Evolutionary conservation across 2,113 vertebrate species (phyloP).

Genomic region (Oreochromis spilurus): DNA sequence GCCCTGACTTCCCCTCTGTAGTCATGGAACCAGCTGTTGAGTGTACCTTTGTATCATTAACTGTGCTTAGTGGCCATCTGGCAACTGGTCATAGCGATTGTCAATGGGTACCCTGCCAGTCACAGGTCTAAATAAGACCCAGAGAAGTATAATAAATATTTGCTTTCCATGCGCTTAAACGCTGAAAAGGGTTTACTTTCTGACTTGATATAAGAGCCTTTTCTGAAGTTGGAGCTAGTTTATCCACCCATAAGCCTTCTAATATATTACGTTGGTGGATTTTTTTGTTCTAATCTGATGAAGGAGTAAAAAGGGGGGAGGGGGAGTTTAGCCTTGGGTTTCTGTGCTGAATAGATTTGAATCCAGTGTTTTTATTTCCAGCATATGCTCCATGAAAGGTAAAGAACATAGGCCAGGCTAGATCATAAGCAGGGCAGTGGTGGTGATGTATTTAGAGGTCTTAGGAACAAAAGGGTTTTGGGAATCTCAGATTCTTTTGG

Average conservation of each 20-base stretch:
- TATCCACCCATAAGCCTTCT: not conserved
- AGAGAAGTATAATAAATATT: not conserved
- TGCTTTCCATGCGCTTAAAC: not conserved
- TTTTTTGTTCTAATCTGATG: not conserved
- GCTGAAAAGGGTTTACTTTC: not conserved
- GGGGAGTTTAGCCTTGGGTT: not conserved
- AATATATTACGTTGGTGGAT: not conserved
- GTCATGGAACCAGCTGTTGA: slow-evolving; percentile 26
- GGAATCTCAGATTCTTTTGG: slow-evolving; percentile 3
- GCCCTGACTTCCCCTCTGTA: not conserved
- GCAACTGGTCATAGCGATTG: not conserved
- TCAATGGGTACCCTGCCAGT: not conserved
- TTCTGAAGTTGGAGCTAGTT: not conserved
- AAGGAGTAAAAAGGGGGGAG: not conserved
- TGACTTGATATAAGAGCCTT: not conserved
- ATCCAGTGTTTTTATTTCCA: slow-evolving; percentile 4
- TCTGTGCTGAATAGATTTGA: not conserved
- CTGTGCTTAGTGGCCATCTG: not conserved
- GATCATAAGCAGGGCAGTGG: slow-evolving; percentile 10
- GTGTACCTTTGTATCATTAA: not conserved
- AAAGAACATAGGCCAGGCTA: not conserved
- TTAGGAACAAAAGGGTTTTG: not conserved
- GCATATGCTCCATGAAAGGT: slow-evolving; percentile 5
- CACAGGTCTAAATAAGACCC: not conserved
- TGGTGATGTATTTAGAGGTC: slow-evolving; percentile 5